Evolutionary conservation across 53 echinoderm and acorn worm species (phyloP), one percentile per base, ranked within the genome.

Genomic region (Paelopatides confundens): DNA sequence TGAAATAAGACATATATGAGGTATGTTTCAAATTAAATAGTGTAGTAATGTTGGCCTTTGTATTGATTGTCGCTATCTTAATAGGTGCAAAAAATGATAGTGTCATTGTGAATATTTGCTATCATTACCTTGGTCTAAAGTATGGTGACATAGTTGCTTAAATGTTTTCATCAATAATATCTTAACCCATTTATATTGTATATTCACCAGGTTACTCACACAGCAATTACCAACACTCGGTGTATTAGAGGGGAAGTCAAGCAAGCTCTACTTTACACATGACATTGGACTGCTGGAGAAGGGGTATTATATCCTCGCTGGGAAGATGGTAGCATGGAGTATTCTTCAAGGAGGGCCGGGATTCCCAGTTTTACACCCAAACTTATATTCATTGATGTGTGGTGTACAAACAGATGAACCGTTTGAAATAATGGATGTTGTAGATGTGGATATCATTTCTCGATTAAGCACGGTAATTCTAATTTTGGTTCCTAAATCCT

Each of bases 311-410:
- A 86, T 70, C 67, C 85, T 86, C 34, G 87, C 91, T 35, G 91
- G 91, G 8, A n/a, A 81, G 62, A 84, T 85, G 52, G 54, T 77
- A 17, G 51, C 82, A 35, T 87, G 87, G 91, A 91, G 91, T 39
- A 33, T 90, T n/a, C 81, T 86, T 23, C 90, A 90, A 58, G 86
- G 70, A 26, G 91, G 91, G 4, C 91, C 91, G 71, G 91, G 91
- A 17, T 69, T 91, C 15, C 49, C 54, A 39, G 31, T 27, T 0
- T 30, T 87, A 23, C 81, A 71, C 63, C 86, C 86, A 7, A 13
- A 12, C 38, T 37, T 91, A 11, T 87, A 58, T 17, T 29, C 35
- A 65, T 3, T 90, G 65, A 90, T 90, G 90, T 37, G 33, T 74
- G 76, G 46, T 13, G 21, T n/a, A 46, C 46, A 2, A 47, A 5